phyloP scores from a whole-genome alignment of 2,797 vertebrate species.

The Cynodonichthys magdalenae region DNA sequence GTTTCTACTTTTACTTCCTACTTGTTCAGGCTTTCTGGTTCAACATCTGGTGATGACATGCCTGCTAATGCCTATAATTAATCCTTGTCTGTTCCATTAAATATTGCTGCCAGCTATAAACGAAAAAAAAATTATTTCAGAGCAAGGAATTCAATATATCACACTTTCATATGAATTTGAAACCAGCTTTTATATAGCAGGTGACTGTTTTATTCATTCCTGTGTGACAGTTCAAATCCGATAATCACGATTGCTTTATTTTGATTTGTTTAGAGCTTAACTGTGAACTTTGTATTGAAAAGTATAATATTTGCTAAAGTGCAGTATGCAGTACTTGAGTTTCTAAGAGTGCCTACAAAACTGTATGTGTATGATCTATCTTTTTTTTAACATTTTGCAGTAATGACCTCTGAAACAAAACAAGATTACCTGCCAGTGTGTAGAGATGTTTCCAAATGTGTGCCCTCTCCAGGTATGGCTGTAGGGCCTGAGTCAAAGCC shows the following conservation, averaged over 20 bases:
- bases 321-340: neutral
- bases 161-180: neutral
- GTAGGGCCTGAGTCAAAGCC: conserved; percentile 85
- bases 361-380: too few relatives aligned
- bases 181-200: neutral
- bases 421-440: conserved; percentile 89
- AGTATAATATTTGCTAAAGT: neutral
- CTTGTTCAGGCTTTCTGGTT: neutral
- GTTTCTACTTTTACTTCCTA: neutral
- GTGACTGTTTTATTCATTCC: neutral
- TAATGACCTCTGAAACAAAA: conserved; percentile 14
- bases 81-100: neutral
- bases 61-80: neutral
- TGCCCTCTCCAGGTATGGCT: conserved; percentile 87
- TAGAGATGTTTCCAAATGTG: conserved; percentile 88
- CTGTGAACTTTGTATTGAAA: neutral
- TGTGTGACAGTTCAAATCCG: neutral
- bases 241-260: neutral
- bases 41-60: neutral
- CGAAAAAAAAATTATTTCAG: neutral
- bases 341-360: neutral
- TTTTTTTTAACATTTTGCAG: neutral
- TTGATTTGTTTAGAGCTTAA: neutral
- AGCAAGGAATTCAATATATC: neutral
- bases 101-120: neutral